Conservation (phyloP, 1,140 invertebrate species). For the Acyrthosiphon pisum region DNA sequence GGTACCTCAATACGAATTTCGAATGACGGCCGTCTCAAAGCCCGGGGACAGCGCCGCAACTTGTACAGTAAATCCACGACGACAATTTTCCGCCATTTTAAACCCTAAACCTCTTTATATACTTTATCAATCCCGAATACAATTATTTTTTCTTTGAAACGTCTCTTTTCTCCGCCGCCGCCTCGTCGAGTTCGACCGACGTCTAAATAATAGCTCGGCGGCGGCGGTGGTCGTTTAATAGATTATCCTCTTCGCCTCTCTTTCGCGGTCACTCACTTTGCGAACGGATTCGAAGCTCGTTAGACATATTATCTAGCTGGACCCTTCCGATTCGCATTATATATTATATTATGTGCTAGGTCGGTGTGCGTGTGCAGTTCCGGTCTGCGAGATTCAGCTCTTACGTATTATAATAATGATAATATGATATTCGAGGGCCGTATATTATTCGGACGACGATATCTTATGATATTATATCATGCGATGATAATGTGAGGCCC, state of each 20-base stretch:
- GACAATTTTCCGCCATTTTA: conserved; percentile 50
- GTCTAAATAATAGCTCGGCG: conserved; percentile 37
- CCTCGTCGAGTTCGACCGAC: not conserved
- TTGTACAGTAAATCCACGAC: conserved; percentile 20
- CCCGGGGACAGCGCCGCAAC: not conserved
- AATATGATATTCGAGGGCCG: not conserved
- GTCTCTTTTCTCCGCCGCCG: not conserved
- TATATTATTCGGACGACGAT: not conserved
- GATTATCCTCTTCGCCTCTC: conserved; percentile 40
- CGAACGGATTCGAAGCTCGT: conserved; percentile 55
- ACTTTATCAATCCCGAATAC: conserved; percentile 52
- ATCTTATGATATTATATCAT: not conserved
- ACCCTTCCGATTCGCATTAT: not conserved
- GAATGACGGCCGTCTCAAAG: not conserved
- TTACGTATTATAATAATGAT: not conserved
- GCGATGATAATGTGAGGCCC: not conserved
- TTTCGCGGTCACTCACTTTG: conserved; percentile 43
- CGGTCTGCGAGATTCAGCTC: conserved; percentile 6
- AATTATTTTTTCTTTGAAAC: conserved; percentile 57
- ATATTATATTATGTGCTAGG: not conserved
- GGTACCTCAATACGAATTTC: not conserved
- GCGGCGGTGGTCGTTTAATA: conserved; percentile 39
- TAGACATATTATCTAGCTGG: conserved; percentile 1
- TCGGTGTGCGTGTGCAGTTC: not conserved
- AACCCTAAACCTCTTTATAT: conserved; percentile 49